Conservation (phyloP, 2,888 invertebrate species). For the Ctenicera cuprea region DNA sequence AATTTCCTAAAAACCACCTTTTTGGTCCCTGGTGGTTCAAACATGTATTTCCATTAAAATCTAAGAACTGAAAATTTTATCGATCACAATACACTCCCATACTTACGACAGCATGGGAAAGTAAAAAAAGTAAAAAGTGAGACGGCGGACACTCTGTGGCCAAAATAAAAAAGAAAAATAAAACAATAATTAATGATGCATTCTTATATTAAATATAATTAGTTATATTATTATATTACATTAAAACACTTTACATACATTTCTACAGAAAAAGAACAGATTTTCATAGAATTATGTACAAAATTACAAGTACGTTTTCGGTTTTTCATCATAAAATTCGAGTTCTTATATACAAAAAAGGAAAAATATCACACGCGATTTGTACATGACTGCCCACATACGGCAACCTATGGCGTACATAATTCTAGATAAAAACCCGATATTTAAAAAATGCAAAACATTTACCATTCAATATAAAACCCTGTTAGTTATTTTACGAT, state of each 20-base stretch:
- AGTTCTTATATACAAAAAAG: conserved; percentile 55
- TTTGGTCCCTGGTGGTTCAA: too few relatives aligned
- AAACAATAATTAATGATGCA: conserved; percentile 31
- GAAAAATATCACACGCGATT: conserved; percentile 57
- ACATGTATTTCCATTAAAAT: too few relatives aligned
- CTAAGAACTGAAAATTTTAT: too few relatives aligned
- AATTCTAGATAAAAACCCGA: conserved; percentile 59
- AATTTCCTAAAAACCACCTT: too few relatives aligned
- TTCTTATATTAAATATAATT: conserved; percentile 66
- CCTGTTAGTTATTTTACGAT: conserved; percentile 62
- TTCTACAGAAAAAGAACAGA: conserved; percentile 63
- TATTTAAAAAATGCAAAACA: conserved; percentile 56
- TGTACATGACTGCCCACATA: conserved; percentile 54
- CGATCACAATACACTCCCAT: too few relatives aligned
- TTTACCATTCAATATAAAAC: conserved; percentile 58
- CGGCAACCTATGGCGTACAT: conserved; percentile 56
- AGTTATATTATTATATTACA: conserved; percentile 70
- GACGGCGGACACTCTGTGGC: too few relatives aligned
- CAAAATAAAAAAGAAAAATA: background rate
- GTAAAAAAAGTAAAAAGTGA: too few relatives aligned
- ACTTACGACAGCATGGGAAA: too few relatives aligned
- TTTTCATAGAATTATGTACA: conserved; percentile 63
- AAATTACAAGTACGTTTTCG: conserved; percentile 64
- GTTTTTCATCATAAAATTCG: conserved; percentile 54
- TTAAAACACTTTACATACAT: conserved; percentile 70